These are phyloP conservation scores for Nyctibius grandis DNA, from an alignment of 2,797 vertebrate genomes.

Conservation along the genomic window DNA sequence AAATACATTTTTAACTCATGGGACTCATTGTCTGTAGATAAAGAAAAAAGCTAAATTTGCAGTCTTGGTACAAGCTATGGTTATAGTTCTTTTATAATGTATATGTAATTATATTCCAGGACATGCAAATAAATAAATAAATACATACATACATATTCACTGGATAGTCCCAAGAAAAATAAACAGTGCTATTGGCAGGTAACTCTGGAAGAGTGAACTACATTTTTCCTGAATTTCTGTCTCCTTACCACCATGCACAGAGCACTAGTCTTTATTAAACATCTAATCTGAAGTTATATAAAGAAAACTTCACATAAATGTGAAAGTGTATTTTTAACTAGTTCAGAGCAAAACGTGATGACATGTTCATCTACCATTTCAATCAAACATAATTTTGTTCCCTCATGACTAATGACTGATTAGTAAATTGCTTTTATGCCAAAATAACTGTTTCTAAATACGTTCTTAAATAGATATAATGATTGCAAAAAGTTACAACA, in stretches of 20 bases:
- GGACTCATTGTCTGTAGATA: background rate
- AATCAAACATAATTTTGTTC: conserved; percentile 48
- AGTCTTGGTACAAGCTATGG: background rate
- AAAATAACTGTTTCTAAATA: conserved; percentile 59
- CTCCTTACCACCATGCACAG: background rate
- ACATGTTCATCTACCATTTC: conserved; percentile 8
- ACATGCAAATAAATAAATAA: background rate
- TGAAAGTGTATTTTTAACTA: conserved; percentile 37
- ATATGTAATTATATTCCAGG: background rate
- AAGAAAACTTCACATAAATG: background rate
- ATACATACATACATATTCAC: background rate
- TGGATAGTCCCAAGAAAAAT: background rate
- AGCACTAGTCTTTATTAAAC: background rate
- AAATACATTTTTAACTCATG: background rate
- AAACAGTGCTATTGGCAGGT: background rate
- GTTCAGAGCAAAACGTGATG: background rate
- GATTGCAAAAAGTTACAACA: conserved; percentile 29
- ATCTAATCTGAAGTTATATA: background rate
- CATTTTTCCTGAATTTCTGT: background rate
- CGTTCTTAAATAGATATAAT: conserved; percentile 18
- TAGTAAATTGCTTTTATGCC: conserved; percentile 47
- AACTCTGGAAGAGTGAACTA: background rate
- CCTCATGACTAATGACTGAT: conserved; percentile 41
- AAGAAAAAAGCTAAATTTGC: background rate
- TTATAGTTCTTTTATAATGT: background rate